Evolutionary conservation across 2,888 invertebrate species (phyloP), one percentile per base, ranked within the genome.

Genomic region (Sphinx pinastri): DNA sequence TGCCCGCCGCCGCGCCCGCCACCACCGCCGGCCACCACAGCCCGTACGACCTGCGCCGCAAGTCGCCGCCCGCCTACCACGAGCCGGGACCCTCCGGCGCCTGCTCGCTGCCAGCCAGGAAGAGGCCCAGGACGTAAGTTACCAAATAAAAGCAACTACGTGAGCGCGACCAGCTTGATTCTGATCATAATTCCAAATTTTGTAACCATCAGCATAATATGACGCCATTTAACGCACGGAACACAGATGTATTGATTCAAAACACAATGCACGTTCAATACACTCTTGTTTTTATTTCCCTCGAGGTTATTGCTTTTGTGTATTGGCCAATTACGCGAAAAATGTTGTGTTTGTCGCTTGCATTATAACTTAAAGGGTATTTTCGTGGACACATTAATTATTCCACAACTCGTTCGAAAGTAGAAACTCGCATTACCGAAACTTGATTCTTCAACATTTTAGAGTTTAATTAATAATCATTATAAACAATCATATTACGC

Each of bases 31-130:
- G 94, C 76, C 98, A 98, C 90, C 98, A 98, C 88, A 97, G 98
- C 77, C 98, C 98, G 2, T 98, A 98, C 87, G 98, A 98, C 89
- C 94, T 98, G 84, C 95, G 98, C 74, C 95, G 98, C 81, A 98
- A 98, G 92, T 97, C 97, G 77, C 97, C 94, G 76, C 93, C 97
- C 63, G 96, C 96, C 66, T 96, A 96, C 85, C 95, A 96, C 78
- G 96, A 96, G 78, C 96, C 96, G 70, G 96, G 96, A 73, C 96
- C 96, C 45, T 93, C 93, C 59, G 93, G 93, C 72, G 73, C 93
- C 57, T 95, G 95, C 96, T 87, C 97, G 95, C 94, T 97, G 88
- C 98, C 98, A 55, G 97, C 98, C 68, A 95, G 98, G 81, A 98
- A 98, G 88, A 95, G 98, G 84, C 97, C 98, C 60, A 95, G 98